phyloP scores from a whole-genome alignment of 2,888 invertebrate species.

The Drosophila leonis region DNA sequence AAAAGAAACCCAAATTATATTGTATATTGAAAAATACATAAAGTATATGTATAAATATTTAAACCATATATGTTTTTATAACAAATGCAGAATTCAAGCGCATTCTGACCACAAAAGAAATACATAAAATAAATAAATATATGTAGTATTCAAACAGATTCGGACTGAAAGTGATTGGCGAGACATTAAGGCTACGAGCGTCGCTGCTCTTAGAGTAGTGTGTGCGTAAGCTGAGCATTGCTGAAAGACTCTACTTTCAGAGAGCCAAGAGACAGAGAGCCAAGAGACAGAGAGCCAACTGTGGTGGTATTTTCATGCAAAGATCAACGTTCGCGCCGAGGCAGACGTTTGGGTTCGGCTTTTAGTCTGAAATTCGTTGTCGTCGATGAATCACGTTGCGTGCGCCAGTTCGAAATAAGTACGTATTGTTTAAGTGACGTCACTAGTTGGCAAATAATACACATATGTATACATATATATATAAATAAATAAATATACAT shows the following conservation, averaged over 20 bases:
- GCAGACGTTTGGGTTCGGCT: background rate
- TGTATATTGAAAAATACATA: too few relatives aligned
- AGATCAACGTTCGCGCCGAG: background rate
- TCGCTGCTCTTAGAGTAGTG: background rate
- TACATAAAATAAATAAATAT: too few relatives aligned
- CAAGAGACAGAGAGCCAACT: background rate
- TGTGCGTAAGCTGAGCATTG: background rate
- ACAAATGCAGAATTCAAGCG: too few relatives aligned
- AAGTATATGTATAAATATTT: too few relatives aligned
- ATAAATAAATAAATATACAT: too few relatives aligned
- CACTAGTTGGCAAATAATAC: background rate
- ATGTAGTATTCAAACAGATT: too few relatives aligned
- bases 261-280: background rate
- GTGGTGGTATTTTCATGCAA: background rate
- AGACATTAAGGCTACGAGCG: too few relatives aligned
- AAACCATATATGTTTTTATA: too few relatives aligned
- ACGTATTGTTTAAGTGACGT: background rate
- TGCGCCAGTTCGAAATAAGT: background rate
- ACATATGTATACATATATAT: background rate
- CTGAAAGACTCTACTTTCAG: background rate
- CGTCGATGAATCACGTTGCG: background rate
- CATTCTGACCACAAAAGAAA: too few relatives aligned
- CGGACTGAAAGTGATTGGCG: too few relatives aligned
- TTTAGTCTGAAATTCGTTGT: background rate
- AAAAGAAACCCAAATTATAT: too few relatives aligned